These are phyloP conservation scores for Thaleichthys pacificus DNA, from an alignment of 2,797 vertebrate genomes.

Conservation along the genomic window DNA sequence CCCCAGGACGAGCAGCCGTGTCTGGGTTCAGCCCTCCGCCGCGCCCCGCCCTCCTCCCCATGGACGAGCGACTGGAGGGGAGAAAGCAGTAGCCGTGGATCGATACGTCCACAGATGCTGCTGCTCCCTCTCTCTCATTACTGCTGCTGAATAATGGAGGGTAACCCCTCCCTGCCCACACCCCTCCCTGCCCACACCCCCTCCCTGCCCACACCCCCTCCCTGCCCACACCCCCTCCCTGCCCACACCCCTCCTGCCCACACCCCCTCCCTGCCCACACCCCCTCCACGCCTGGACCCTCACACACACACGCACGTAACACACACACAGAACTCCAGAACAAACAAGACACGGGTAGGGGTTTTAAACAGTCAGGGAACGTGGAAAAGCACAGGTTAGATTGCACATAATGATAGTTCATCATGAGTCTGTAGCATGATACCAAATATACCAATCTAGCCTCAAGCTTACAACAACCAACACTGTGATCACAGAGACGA, in stretches of 20 bases:
- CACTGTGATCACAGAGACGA: not conserved
- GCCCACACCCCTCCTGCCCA: too few species aligned
- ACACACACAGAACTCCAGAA: not conserved
- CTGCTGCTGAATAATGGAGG: constrained; percentile 75
- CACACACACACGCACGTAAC: constrained; percentile 4
- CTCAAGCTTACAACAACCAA: not conserved
- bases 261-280: constrained; percentile 12
- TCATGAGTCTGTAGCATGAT: not conserved
- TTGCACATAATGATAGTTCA: not conserved
- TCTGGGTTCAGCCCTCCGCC: constrained; percentile 31
- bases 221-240: constrained; percentile 12
- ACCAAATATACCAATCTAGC: not conserved
- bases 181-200: constrained; percentile 37
- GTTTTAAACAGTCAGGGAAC: too few species aligned
- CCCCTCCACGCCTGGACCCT: not conserved
- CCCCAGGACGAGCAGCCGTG: constrained; percentile 30
- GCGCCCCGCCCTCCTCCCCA: constrained; percentile 8
- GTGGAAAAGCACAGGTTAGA: constrained; percentile 6
- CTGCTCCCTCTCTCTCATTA: constrained; percentile 70
- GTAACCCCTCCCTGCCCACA: constrained; percentile 31
- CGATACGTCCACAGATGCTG: constrained; percentile 71
- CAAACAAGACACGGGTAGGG: not conserved
- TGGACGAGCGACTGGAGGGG: constrained; percentile 50
- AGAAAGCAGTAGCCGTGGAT: constrained; percentile 60
- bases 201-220: constrained; percentile 22